Conservation (phyloP, 2,888 invertebrate species). For the Osedax frankpressi region DNA sequence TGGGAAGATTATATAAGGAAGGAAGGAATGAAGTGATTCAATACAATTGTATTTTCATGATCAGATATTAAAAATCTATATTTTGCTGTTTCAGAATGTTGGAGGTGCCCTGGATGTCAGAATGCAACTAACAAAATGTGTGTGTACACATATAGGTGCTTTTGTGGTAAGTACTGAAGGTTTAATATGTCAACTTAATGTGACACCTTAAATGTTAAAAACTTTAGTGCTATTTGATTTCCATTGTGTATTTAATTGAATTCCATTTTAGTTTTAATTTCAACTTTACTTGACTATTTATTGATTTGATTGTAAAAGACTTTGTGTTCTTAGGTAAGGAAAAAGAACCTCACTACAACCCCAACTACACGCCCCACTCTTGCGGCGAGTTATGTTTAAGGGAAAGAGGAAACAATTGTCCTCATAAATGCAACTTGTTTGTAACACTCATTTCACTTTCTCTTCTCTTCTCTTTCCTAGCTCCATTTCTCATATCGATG, state of each 20-base stretch:
- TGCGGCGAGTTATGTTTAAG: constrained; percentile 75
- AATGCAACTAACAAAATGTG: constrained; percentile 55
- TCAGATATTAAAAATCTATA: too few relatives aligned
- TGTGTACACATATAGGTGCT: constrained; percentile 73
- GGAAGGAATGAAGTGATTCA: too few relatives aligned
- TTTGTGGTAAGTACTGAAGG: constrained; percentile 71
- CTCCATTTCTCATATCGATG: too few relatives aligned
- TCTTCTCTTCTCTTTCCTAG: too few relatives aligned
- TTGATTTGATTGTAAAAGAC: too few relatives aligned
- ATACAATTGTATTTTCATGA: too few relatives aligned
- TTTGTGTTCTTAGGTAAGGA: constrained; percentile 34
- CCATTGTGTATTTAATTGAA: background rate
- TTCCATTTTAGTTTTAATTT: background rate
- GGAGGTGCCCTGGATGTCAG: constrained; percentile 94
- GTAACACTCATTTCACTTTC: constrained; percentile 23
- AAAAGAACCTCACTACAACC: constrained; percentile 52
- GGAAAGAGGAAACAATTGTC: constrained; percentile 47
- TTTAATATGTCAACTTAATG: too few relatives aligned
- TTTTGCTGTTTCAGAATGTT: constrained; percentile 53
- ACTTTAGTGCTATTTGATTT: background rate
- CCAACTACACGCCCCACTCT: constrained; percentile 70
- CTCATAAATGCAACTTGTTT: constrained; percentile 56
- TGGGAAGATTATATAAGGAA: too few relatives aligned
- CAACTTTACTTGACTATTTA: background rate
- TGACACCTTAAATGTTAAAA: too few relatives aligned